Evolutionary conservation across 2,888 invertebrate species (phyloP), one percentile per base, ranked within the genome.

Genomic region (Cryptocephalus primarius): DNA sequence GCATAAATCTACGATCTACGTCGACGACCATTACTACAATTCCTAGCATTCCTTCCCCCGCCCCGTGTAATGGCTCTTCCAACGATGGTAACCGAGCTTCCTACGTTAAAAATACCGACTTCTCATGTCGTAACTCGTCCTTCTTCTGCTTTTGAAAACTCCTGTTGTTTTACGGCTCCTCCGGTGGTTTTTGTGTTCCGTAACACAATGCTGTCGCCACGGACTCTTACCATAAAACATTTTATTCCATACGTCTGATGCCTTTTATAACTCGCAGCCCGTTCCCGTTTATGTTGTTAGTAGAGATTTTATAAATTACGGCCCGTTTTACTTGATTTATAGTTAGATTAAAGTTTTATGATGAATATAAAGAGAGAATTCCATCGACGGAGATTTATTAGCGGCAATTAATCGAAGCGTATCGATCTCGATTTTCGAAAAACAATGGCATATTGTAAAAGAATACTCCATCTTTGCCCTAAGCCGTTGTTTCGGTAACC

Each of bases 291-390:
- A 48, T 48, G 50, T 50, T 49, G 44, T 45, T 48, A 44, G 39
- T 36, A 45, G 43, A 50, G 44, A 52, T 50, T 47, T 48, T 45
- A 53, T 57, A 57, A 58, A 52, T 56, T 58, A 56, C 52, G 41
- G 55, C 54, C 55, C 54, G 45, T 55, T 56, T 54, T 47, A 43
- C 48, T 50, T 58, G 57, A 58, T 58, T 58, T 58, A 58, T 50
- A 42, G 45, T 32, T 45, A 47, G 55, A 53, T 57, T 55, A 55
- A 55, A 56, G 11, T 54, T 57, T 57, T 54, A 57, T 46, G 51
- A 51, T 42, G 47, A 54, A 50, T 55, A 55, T 54, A 53, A 54
- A 55, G 45, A 4, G 22, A 13, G 42, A n/a, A 31, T 40, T 40
- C 22, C 22, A 31, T 40, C 31, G 11, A 40, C 22, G 40, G 40